Base-by-base conservation (phyloP, 1,140 invertebrate genomes). In the Fopius arisanus region DNA sequence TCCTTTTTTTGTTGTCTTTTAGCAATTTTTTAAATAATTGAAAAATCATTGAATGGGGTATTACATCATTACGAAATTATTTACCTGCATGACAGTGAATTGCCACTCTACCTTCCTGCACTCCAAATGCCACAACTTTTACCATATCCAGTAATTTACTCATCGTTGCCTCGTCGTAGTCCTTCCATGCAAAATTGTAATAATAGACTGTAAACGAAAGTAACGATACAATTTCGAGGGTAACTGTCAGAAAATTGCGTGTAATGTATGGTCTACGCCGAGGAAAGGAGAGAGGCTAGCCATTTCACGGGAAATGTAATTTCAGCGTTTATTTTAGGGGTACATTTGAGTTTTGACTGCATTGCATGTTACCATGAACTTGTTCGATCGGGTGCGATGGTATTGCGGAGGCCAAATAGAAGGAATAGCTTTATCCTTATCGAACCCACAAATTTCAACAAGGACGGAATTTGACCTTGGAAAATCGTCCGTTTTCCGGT, bases 31-130 rank as follows among this genome's bases (percentile, higher is more conserved):
- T 14, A 16, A 43, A 43, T 16, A 14, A 3, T 43, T 10, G 41
- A 7, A 43, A 43, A 43, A 43, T 14, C 5, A 43, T 43, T 12
- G n/a, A n/a, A n/a, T n/a, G n/a, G n/a, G n/a, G n/a, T n/a, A 19
- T 7, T 48, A 1, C 16, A 16, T 19, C 5, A 48, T n/a, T 48
- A 48, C 43, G n/a, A n/a, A 6, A 48, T 48, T 48, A 48, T 48
- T 87, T 87, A 94, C 95, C 95, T 80, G 96, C 96, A 88, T 97
- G 96, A 86, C 96, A 97, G 81, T 97, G 96, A 74, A 97, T 91
- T 3, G 95, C 95, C 2, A 96, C 93, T 87, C 95, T 92, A 51
- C 96, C 96, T 85, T 96, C 92, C 63, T 92, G 91, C 0, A 96
- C 86, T 1, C 94, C 92, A 87, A 97, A 97, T 33, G 95, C 93